Percentiles rank a stretch among this genome's conserved stretches.
Conservation (phyloP, 2,888 invertebrate genomes). For the Papilio gigon region DNA sequence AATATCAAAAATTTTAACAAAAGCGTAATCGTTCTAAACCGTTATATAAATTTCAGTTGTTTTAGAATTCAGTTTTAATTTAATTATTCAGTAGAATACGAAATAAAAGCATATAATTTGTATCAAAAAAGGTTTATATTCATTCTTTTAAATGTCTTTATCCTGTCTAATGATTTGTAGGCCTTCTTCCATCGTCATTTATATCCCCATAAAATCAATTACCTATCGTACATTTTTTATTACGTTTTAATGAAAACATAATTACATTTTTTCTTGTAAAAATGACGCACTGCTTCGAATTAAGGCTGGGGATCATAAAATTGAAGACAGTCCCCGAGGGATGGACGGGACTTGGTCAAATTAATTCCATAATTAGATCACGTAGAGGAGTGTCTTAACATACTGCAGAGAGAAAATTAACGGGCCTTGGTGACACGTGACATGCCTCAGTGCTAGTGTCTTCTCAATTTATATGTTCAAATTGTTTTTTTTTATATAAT, state of each 20-base stretch:
- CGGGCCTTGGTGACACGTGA: conserved; percentile 38
- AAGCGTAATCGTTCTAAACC: too few relatives aligned
- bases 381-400: conserved; percentile 44
- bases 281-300: conserved; percentile 31
- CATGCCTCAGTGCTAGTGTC: conserved; percentile 7
- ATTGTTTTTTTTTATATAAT: background rate
- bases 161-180: background rate
- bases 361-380: conserved; percentile 50
- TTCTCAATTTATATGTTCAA: conserved; percentile 21
- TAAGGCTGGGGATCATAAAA: conserved; percentile 35
- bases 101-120: background rate
- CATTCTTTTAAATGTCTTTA: background rate
- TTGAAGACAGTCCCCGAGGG: conserved; percentile 19
- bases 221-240: background rate
- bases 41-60: too few relatives aligned
- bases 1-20: too few relatives aligned
- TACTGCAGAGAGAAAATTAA: conserved; percentile 45
- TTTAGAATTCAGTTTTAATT: too few relatives aligned
- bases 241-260: conserved; percentile 25
- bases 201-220: conserved; percentile 18
- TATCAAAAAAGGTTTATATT: background rate
- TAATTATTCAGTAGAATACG: background rate
- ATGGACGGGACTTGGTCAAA: conserved; percentile 40
- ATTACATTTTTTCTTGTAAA: conserved; percentile 29
- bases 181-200: background rate